Conservation (phyloP, 2,113 vertebrate genomes). For the Pipra filicauda region DNA sequence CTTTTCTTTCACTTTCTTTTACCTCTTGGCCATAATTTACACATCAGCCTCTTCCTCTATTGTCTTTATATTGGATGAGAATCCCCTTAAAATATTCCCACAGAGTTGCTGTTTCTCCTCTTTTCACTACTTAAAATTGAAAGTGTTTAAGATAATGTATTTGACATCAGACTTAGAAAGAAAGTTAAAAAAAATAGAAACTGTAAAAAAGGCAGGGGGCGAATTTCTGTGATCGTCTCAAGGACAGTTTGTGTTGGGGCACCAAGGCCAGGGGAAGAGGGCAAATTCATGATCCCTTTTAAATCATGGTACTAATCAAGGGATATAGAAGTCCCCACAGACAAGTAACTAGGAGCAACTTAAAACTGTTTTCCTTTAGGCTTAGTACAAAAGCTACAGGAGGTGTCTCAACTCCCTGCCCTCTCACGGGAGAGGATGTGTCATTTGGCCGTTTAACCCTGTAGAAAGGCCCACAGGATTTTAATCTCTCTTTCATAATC, state of each 20-base stretch:
- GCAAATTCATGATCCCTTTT: not conserved
- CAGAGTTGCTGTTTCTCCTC: constrained; percentile 1
- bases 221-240: not conserved
- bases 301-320: not conserved
- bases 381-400: not conserved
- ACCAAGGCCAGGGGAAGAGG: not conserved
- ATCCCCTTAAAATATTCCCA: constrained; percentile 36
- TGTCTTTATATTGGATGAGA: constrained; percentile 30
- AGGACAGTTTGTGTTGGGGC: not conserved
- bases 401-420: not conserved
- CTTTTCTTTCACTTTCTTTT: not conserved
- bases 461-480: constrained; percentile 14
- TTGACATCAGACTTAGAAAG: not conserved
- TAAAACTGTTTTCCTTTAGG: not conserved
- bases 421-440: not conserved
- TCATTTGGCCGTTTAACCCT: not conserved
- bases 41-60: not conserved
- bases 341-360: not conserved
- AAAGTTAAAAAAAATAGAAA: not conserved
- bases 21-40: constrained; percentile 27
- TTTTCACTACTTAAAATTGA: not conserved
- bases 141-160: constrained; percentile 12
- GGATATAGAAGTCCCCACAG: not conserved
- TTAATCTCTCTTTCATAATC: constrained; percentile 44
- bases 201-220: not conserved